These are phyloP conservation scores for Epinephelus awoara DNA, from an alignment of 2,797 vertebrate species.

Conservation along the genomic window DNA sequence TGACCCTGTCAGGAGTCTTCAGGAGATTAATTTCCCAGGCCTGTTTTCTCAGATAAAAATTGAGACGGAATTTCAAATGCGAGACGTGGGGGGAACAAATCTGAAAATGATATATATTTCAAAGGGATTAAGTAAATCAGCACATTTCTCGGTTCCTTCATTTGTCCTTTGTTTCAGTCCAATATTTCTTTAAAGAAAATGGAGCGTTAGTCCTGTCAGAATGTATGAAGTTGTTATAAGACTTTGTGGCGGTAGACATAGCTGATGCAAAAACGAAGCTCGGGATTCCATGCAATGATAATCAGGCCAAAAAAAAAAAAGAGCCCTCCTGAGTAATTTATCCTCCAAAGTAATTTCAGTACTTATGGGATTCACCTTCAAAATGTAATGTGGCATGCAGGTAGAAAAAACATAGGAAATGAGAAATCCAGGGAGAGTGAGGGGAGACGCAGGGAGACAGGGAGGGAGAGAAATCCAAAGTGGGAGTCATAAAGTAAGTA, in stretches of 20 bases:
- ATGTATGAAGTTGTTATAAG: conserved; percentile 47
- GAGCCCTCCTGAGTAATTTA: conserved; percentile 80
- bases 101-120: conserved; percentile 78
- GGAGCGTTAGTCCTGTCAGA: conserved; percentile 50
- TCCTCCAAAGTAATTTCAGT: conserved; percentile 84
- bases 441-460: conserved; percentile 35
- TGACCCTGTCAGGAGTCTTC: conserved; percentile 79
- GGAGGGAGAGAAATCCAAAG: conserved; percentile 65
- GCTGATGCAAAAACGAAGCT: conserved; percentile 72
- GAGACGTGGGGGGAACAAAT: conserved; percentile 67
- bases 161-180: conserved; percentile 78
- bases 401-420: conserved; percentile 78
- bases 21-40: conserved; percentile 81
- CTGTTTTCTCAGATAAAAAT: conserved; percentile 82
- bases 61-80: conserved; percentile 66
- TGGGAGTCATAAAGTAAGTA: conserved; percentile 82
- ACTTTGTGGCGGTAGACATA: conserved; percentile 53
- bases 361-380: conserved; percentile 90
- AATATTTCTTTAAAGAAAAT: conserved; percentile 58
- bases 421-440: conserved; percentile 69
- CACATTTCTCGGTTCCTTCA: conserved; percentile 73
- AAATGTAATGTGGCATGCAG: conserved; percentile 87
- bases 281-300: conserved; percentile 71
- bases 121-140: conserved; percentile 80
- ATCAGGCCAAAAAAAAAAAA: conserved; percentile 58